Evolutionary conservation across 1,140 invertebrate species (phyloP), one percentile per base, ranked within the genome.

Genomic region (Scaptomyza pallida): DNA sequence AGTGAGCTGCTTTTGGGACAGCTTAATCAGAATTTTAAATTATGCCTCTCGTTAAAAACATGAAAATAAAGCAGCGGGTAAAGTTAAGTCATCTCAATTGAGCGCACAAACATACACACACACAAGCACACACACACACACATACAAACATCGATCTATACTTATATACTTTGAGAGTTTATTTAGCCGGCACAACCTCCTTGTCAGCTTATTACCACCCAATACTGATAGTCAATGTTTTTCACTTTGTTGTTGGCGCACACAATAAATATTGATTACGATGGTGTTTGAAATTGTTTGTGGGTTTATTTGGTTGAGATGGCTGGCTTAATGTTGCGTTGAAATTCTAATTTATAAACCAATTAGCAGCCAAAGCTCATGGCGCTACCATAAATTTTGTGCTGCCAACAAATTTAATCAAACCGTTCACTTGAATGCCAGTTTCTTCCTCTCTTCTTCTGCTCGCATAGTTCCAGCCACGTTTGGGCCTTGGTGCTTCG

Each of bases 291-390:
- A 76, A 76, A 70, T 15, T 64, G 52, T 69, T 30, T 74, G 64
- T 70, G 52, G 63, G 52, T 63, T 76, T 74, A 69, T 73, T 73
- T 76, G 74, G 74, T 51, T 74, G 74, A 74, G 71, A 76, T 76
- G 74, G 54, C 71, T 74, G 74, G 67, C 72, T 77, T 77, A 77
- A 77, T 75, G 72, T 75, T 71, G 43, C 75, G 75, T 75, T 75
- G 72, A 77, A 77, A 77, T 71, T 75, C 75, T 77, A 77, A 77
- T 77, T 77, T 75, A 77, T 77, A 77, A 77, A 77, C 72, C 75
- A 77, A 77, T 77, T 77, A 77, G 75, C 75, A 77, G 60, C 23
- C 75, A 57, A 75, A 77, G 72, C 75, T 75, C 72, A 75, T 65
- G 67, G 56, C 40, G 41, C 44, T 61, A 16, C 67, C 75, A 77